Evolutionary conservation across 2,888 invertebrate species (phyloP).

Genomic region (Lissocephala sabroskyi): DNA sequence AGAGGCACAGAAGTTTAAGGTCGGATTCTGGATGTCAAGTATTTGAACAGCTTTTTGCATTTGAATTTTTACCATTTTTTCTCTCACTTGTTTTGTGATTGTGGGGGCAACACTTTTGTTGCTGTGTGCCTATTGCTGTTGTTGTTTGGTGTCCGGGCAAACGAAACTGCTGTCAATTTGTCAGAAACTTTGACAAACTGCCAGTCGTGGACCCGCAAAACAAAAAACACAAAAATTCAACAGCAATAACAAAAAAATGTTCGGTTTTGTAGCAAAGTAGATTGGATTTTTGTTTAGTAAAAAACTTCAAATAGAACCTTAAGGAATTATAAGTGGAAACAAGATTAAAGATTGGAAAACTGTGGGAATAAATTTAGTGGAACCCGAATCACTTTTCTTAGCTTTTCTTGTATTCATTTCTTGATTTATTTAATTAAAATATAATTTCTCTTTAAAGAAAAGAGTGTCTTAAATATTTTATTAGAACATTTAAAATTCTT

Average conservation of each 20-base stretch:
- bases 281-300: too few relatives aligned
- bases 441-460: not conserved
- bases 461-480: too few relatives aligned
- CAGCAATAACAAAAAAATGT: constrained; percentile 1
- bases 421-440: not conserved
- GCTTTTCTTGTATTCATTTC: constrained; percentile 2
- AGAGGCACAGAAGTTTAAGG: constrained; percentile 54
- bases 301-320: too few relatives aligned
- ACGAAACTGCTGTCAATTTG: constrained; percentile 39
- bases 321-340: too few relatives aligned
- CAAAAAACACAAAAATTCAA: constrained; percentile 12
- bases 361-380: too few relatives aligned
- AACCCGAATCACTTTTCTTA: too few relatives aligned
- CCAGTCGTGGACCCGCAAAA: constrained; percentile 6
- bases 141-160: constrained; percentile 13
- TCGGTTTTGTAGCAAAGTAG: too few relatives aligned
- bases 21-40: constrained; percentile 40
- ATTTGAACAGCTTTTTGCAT: constrained; percentile 45
- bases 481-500: too few relatives aligned
- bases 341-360: too few relatives aligned
- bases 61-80: constrained; percentile 47
- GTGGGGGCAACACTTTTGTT: constrained; percentile 23
- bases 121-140: constrained; percentile 10
- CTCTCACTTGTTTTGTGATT: constrained; percentile 36
- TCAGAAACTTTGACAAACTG: constrained; percentile 33